Evolutionary conservation across 2,113 vertebrate species (phyloP), one percentile per base, ranked within the genome.

Genomic region (Cyphotilapia sp.): DNA sequence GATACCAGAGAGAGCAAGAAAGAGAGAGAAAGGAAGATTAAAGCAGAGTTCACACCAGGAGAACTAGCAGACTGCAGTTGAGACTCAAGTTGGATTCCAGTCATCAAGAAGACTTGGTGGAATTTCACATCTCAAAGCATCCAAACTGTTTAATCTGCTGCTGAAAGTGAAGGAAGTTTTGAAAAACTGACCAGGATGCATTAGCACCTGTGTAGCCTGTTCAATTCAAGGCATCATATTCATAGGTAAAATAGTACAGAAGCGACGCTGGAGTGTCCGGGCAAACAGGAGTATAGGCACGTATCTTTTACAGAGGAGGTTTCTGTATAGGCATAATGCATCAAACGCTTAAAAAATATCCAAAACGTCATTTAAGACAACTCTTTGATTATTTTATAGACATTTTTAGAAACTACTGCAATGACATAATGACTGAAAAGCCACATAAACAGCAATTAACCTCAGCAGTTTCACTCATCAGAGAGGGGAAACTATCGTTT

Each of bases 11-110:
- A 45, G 83, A 93, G 92, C 76, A 22, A 81, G 83, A 80, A 54
- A 71, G 86, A 71, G 82, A 80, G 85, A 63, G 87, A 29, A 86
- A 84, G 81, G 57, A 87, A 57, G 91, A 93, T 93, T 91, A 89
- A 89, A 92, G 89, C 45, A n/a, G 86, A 92, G 95, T 95, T 95
- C 94, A 93, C 92, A 93, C 92, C 92, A 81, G 95, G 94, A 94
- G 93, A 95, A 91, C 85, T 63, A 82, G 76, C 89, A 93, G 84
- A 84, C 92, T 85, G 82, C 42, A 87, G 84, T 80, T 80, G 82
- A 83, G 71, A 85, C 88, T 91, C 74, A 45, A 84, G 88, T 84
- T 85, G 71, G 91, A 85, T 59, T 88, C 81, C 57, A 88, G 90
- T 89, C 91, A 88, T 95, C 92, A 93, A 91, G 94, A 91, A 82